phyloP scores from a whole-genome alignment of 2,113 vertebrate species.

The Bambusicola thoracicus region DNA sequence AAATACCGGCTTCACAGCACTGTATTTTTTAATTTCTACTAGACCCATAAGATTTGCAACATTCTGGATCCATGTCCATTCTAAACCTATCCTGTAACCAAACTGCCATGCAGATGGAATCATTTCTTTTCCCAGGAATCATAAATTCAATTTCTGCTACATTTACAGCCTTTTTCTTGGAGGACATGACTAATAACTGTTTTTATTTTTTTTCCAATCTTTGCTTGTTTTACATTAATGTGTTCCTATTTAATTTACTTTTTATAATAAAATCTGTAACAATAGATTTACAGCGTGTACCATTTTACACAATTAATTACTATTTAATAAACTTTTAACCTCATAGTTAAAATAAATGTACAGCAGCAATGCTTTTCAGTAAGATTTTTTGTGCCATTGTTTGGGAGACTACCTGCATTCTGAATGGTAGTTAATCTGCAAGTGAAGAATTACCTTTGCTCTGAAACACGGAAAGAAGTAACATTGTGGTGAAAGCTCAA shows the following conservation, averaged over 20 bases:
- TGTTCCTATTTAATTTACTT: conserved; percentile 11
- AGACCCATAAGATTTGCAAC: not conserved
- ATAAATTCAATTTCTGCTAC: conserved; percentile 6
- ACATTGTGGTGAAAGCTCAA: not conserved
- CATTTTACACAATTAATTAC: not conserved
- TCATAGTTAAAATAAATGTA: not conserved
- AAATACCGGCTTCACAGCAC: not conserved
- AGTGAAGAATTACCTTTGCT: not conserved
- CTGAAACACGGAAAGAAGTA: not conserved
- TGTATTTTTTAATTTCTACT: not conserved
- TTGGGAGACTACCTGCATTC: not conserved
- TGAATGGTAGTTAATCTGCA: not conserved
- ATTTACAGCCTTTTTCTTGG: not conserved
- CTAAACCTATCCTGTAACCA: not conserved
- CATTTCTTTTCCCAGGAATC: not conserved
- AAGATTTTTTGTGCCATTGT: not conserved
- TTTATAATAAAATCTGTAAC: not conserved
- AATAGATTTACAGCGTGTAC: not conserved
- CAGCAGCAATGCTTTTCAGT: not conserved
- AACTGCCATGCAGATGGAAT: not conserved
- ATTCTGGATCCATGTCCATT: not conserved
- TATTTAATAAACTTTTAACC: conserved; percentile 21
- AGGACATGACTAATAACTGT: not conserved
- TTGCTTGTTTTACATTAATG: not conserved
- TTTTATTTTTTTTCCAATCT: not conserved